Base-by-base conservation (phyloP, 2,888 invertebrate species). In the Ophion ventricosus region DNA sequence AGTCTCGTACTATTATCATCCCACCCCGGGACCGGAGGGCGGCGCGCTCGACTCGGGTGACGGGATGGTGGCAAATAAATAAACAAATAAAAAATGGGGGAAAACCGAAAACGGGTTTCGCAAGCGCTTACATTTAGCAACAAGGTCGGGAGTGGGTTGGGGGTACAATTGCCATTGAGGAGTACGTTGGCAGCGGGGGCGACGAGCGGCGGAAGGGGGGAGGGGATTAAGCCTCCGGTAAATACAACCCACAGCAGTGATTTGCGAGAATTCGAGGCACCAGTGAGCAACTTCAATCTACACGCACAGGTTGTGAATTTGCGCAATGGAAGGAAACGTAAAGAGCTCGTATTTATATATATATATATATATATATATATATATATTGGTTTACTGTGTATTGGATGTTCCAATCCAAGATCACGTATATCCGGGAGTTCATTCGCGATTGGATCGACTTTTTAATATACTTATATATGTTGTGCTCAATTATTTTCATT, bases 181-280 rank as follows among this genome's bases (percentile, higher is more conserved):
- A 35, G 35, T 7, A 35, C 35, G 7, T 35, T 1, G 49, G 49
- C 2, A 17, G 49, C 3, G 17, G 49, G 49, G 49, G 14, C 2
- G 49, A 14, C 3, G 0, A 17, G 49, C 4, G 49, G 49, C 1
- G 17, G 49, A 3, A 4, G 14, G 49, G 49, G 49, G 49, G 43
- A 11, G 43, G 43, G 11, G 2, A 11, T 2, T 49, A 25, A 66
- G 20, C 43, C 67, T 67, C 26, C 66, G 14, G 49, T 43, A 66
- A 70, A 43, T 56, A 26, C 70, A 35, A 61, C 63, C 61, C 74
- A 61, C 35, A 77, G 73, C 56, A 57, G 85, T 85, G 82, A 82
- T 82, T 82, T 82, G 85, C 80, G 85, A 85, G 76, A 79, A 63
- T 80, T 82, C 66, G 76, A 64, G 56, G 56, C 76, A 66, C 59